phyloP scores from a whole-genome alignment of 2,888 invertebrate species.

The Metopia argyrocephala region DNA sequence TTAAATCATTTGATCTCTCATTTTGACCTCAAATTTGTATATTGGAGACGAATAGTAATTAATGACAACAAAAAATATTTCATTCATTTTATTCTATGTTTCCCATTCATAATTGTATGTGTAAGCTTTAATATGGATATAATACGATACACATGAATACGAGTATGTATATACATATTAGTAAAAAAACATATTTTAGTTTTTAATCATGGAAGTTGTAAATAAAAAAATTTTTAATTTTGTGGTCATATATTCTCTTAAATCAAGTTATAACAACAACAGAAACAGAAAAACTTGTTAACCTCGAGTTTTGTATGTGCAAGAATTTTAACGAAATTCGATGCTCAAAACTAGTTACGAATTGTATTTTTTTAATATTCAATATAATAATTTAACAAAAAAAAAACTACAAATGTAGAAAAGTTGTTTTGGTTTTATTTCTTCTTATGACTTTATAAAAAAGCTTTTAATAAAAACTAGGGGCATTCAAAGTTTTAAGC shows the following conservation, averaged over 20 bases:
- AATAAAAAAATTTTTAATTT: background rate
- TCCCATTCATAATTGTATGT: too few relatives aligned
- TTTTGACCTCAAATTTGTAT: conserved; percentile 57
- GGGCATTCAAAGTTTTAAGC: too few relatives aligned
- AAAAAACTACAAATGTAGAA: too few relatives aligned
- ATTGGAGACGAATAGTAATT: conserved; percentile 38
- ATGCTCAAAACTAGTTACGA: conserved; percentile 3
- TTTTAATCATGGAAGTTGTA: background rate
- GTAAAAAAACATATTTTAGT: background rate
- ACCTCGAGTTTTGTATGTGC: conserved; percentile 49
- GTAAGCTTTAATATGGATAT: background rate
- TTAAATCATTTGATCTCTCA: conserved; percentile 58
- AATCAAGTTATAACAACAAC: background rate
- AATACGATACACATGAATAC: background rate
- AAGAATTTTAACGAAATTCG: conserved; percentile 12
- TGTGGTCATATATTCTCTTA: background rate
- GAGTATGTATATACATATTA: background rate
- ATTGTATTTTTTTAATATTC: background rate
- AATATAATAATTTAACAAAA: background rate
- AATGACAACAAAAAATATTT: conserved; percentile 14
- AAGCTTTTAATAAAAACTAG: too few relatives aligned
- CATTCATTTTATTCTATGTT: conserved; percentile 9
- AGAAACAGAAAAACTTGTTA: conserved; percentile 40
- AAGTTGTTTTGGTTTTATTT: too few relatives aligned
- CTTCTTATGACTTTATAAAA: background rate